phyloP scores from a whole-genome alignment of 2,113 vertebrate species.

The Pelecanus crispus region DNA sequence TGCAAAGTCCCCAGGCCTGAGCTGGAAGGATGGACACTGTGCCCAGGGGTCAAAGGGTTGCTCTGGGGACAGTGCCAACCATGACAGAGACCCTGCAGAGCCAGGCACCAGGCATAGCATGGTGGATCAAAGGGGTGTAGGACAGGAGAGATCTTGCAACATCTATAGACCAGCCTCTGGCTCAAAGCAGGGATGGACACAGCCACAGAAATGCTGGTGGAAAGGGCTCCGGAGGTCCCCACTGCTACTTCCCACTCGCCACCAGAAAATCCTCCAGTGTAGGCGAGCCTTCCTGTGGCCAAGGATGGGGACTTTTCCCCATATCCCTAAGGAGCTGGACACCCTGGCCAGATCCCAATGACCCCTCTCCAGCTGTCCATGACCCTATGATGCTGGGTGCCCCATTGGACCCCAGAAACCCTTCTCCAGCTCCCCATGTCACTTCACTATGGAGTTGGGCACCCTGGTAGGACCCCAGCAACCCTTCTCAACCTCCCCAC shows the following conservation, averaged over 20 bases:
- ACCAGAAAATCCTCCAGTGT: not conserved
- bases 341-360: rapidly evolving
- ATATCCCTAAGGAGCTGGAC: rapidly evolving
- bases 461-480: not conserved
- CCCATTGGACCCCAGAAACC: rapidly evolving
- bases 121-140: not conserved
- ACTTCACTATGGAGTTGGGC: not conserved
- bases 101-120: not conserved
- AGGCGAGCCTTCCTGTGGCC: not conserved
- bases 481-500: rapidly evolving
- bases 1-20: not conserved
- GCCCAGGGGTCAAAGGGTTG: not conserved
- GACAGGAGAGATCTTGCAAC: not conserved
- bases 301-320: not conserved
- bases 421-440: not conserved
- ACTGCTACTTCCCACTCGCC: not conserved
- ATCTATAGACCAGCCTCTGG: not conserved
- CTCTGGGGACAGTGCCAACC: not conserved
- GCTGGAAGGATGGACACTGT: not conserved
- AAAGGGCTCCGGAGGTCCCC: not conserved
- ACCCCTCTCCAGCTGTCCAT: not conserved
- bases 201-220: not conserved
- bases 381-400: not conserved
- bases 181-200: not conserved
- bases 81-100: not conserved